These are phyloP conservation scores for Pachymerium ferrugineum DNA, from an alignment of 2,888 invertebrate species.

Conservation along the genomic window DNA sequence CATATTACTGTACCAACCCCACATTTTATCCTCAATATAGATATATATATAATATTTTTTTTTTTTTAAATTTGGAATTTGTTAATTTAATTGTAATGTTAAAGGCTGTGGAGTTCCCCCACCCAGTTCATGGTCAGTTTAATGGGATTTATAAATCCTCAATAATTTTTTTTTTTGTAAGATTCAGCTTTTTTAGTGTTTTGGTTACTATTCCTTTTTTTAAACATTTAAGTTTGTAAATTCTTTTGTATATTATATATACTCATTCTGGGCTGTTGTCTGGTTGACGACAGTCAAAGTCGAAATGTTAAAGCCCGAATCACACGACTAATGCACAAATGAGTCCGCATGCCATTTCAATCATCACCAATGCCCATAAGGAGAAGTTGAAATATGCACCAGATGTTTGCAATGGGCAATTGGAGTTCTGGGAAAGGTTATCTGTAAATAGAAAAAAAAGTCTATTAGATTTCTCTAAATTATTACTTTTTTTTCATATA, in stretches of 20 bases:
- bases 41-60: slow-evolving; percentile 5
- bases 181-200: background rate
- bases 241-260: background rate
- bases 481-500: too few relatives aligned
- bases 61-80: background rate
- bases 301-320: background rate
- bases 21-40: background rate
- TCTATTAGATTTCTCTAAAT: background rate
- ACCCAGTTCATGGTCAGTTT: slow-evolving; percentile 2
- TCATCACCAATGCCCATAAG: background rate
- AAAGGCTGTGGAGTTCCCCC: slow-evolving; percentile 15
- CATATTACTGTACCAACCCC: slow-evolving; percentile 13
- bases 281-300: background rate
- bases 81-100: background rate
- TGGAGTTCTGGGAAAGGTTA: slow-evolving; percentile 23
- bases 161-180: too few relatives aligned
- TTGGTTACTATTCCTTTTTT: background rate
- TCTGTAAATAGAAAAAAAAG: background rate
- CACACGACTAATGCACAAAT: slow-evolving; percentile 25
- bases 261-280: background rate
- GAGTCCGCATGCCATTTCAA: slow-evolving; percentile 10
- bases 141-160: background rate
- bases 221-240: background rate
- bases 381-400: slow-evolving; percentile 6
- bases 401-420: background rate